A percentile compares a stretch with the other conserved stretches of the same genome.
Conservation (phyloP, 2,888 invertebrate species). For the Thelaira solivaga region DNA sequence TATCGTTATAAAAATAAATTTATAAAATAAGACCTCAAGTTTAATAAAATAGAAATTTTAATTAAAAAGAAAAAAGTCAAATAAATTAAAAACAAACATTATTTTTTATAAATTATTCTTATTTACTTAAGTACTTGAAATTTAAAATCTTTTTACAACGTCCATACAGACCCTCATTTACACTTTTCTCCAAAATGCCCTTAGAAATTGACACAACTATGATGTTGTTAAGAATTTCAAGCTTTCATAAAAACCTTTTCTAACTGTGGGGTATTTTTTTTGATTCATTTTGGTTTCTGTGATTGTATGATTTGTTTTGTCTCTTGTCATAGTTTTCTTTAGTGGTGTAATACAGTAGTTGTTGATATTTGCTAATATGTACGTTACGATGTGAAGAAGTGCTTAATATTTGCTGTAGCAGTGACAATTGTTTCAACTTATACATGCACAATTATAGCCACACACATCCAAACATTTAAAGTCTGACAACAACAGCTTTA, state of each 20-base stretch:
- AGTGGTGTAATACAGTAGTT: neutral
- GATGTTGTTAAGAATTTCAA: neutral
- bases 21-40: too few relatives aligned
- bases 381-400: slow-evolving; percentile 48
- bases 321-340: neutral
- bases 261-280: neutral
- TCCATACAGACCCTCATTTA: too few relatives aligned
- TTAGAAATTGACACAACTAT: too few relatives aligned
- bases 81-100: too few relatives aligned
- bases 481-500: neutral
- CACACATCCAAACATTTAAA: neutral
- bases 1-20: too few relatives aligned
- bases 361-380: slow-evolving; percentile 50
- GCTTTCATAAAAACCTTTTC: too few relatives aligned
- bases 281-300: neutral
- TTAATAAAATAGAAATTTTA: too few relatives aligned
- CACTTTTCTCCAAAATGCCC: too few relatives aligned
- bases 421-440: slow-evolving; percentile 32
- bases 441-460: neutral
- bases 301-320: neutral
- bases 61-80: too few relatives aligned
- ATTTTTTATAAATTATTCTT: too few relatives aligned
- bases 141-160: too few relatives aligned
- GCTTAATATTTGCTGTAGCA: slow-evolving; percentile 44
- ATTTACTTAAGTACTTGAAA: too few relatives aligned